Base-by-base conservation (phyloP, 2,113 vertebrate genomes). In the Ptyas mucosa region DNA sequence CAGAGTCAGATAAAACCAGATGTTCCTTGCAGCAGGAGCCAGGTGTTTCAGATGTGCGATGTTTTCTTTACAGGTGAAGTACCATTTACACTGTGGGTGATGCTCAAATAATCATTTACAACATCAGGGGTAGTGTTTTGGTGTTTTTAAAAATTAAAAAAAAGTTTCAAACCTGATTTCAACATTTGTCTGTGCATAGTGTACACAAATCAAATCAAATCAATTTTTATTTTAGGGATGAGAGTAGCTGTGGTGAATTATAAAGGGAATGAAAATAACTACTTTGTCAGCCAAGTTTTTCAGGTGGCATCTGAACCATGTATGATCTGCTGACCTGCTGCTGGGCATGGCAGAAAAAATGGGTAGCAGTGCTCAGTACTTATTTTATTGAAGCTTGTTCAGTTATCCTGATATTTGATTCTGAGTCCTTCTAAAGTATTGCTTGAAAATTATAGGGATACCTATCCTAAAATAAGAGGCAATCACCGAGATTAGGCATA, bases 1-100 rank as follows among this genome's bases (percentile, higher is more conserved):
- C n/a, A 94, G 85, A 93, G 91, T 14, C 90, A 91, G 93, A 92
- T 75, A 0, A 88, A 91, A 94, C 75, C 88, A 94, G 29, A 91
- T 92, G 89, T 81, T 93, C 75, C 90, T 14, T 85, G 88, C 1
- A 9, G 94, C 90, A 91, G 75, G 39, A 93, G 29, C 51, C 93
- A 93, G 93, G 89, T 91, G 92, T 94, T 92, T n/a, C 46, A 90
- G 1, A 43, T 86, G 90, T 9, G 90, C 24, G 8, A 89, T 87
- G 55, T n/a, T 61, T 85, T 94, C 26, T 89, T 93, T 88, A 89
- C 24, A 95, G 46, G 53, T 0, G 49, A 91, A 64, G 93, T 90
- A n/a, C 61, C 0, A 81, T 89, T 0, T 85, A 43, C 18, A 87
- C n/a, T 93, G 90, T 52, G 89, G 91, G 39, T 91, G 91, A 92